These are phyloP conservation scores for Buphagus erythrorhynchus DNA, from an alignment of 2,797 vertebrate species.

Conservation along the genomic window DNA sequence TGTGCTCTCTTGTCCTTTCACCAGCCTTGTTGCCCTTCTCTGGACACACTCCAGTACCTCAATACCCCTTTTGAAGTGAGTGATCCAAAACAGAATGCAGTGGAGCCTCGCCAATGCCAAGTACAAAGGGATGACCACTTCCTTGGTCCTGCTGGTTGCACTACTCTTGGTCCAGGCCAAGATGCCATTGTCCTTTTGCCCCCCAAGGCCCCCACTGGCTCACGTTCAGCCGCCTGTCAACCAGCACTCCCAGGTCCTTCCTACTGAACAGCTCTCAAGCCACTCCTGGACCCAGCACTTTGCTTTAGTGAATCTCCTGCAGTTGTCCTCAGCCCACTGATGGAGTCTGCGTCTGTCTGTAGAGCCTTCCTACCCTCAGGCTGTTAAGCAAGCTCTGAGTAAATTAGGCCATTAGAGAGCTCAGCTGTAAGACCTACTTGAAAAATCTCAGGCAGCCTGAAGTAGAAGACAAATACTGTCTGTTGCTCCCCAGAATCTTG, in stretches of 20 bases:
- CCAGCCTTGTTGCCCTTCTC: fast-evolving
- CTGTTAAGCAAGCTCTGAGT: background rate
- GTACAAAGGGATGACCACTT: too few relatives aligned
- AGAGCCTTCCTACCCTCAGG: background rate
- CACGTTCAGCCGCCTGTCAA: background rate
- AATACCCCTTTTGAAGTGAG: background rate
- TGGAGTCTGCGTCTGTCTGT: too few relatives aligned
- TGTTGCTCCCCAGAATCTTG: background rate
- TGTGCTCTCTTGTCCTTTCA: background rate
- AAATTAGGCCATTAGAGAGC: background rate
- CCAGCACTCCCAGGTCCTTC: background rate
- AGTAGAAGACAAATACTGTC: background rate
- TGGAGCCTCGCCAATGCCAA: background rate
- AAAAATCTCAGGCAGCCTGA: background rate
- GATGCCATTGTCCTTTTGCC: background rate
- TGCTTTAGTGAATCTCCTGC: background rate
- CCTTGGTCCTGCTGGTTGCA: background rate
- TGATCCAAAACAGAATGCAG: background rate
- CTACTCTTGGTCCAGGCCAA: background rate
- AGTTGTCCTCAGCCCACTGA: background rate
- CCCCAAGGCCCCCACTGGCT: background rate
- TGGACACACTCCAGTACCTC: background rate
- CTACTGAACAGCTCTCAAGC: background rate
- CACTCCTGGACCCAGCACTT: background rate
- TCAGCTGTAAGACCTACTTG: background rate